phyloP scores from a whole-genome alignment of 2,888 invertebrate genomes.

The Drosophila austrosaltans region DNA sequence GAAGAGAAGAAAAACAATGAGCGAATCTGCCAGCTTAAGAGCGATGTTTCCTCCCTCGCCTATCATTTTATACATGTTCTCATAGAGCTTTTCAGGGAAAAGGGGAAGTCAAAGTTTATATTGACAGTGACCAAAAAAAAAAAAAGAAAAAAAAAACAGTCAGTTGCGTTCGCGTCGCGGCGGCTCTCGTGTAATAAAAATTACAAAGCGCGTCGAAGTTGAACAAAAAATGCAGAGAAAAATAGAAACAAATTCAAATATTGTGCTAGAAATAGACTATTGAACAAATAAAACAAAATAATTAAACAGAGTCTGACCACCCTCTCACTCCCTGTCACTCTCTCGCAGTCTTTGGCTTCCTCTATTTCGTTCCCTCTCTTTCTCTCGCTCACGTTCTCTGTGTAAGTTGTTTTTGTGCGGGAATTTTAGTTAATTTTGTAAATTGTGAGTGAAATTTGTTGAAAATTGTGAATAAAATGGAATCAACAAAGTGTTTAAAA shows the following conservation, averaged over 20 bases:
- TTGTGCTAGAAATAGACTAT: constrained; percentile 46
- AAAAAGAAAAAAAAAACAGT: not conserved
- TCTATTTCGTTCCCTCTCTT: not conserved
- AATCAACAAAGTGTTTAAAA: not conserved
- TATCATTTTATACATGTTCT: not conserved
- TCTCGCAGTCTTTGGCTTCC: not conserved
- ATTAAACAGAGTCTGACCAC: constrained; percentile 17
- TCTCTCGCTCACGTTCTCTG: not conserved
- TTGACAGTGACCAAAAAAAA: constrained; percentile 8
- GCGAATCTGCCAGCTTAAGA: not conserved
- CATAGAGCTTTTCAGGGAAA: constrained; percentile 1
- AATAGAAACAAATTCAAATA: constrained; percentile 45
- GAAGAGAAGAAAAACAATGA: constrained; percentile 14
- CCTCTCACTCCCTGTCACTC: not conserved
- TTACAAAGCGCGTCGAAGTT: constrained; percentile 75
- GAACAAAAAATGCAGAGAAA: constrained; percentile 47
- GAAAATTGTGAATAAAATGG: constrained; percentile 15
- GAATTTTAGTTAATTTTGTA: not conserved
- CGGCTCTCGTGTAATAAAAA: constrained; percentile 78
- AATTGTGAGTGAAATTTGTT: constrained; percentile 6
- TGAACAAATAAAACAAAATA: constrained; percentile 30
- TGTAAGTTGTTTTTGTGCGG: constrained; percentile 14
- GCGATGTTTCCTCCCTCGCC: not conserved
- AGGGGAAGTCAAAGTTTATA: constrained; percentile 15
- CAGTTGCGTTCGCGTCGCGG: constrained; percentile 61